phyloP scores from a whole-genome alignment of 2,113 vertebrate species.

The Macrotus californicus region DNA sequence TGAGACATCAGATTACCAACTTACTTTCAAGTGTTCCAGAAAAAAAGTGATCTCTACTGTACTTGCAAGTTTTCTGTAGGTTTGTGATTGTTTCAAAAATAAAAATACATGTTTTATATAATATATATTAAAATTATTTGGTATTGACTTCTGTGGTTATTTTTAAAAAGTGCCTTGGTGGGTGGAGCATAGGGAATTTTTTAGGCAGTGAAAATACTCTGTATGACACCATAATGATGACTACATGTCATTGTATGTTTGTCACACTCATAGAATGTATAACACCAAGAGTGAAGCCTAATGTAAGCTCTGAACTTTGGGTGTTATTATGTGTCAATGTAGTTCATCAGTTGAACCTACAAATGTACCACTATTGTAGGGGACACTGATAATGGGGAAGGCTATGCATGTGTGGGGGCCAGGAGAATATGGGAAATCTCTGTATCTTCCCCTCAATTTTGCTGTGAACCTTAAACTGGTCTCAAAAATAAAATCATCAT shows the following conservation, averaged over 20 bases:
- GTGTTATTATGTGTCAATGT: neutral
- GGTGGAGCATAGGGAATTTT: neutral
- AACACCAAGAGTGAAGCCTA: neutral
- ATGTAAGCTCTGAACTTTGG: neutral
- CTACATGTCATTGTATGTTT: neutral
- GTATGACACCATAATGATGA: neutral
- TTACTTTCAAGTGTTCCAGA: neutral
- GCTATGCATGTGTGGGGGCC: neutral
- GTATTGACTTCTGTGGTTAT: neutral
- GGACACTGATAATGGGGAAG: no score
- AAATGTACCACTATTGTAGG: neutral
- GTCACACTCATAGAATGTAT: neutral
- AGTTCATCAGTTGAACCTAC: neutral
- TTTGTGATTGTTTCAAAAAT: neutral
- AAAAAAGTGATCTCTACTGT: neutral
- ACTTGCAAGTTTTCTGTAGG: neutral
- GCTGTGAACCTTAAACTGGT: neutral
- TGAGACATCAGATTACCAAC: neutral
- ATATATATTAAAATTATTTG: neutral
- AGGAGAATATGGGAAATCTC: no score
- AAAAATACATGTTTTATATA: neutral
- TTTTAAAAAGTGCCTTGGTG: neutral
- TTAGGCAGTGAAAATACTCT: neutral
- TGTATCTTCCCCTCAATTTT: no score
- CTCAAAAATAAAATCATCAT: neutral